Conservation (phyloP, 1,140 invertebrate genomes). For the Caenorhabditis elegans region DNA sequence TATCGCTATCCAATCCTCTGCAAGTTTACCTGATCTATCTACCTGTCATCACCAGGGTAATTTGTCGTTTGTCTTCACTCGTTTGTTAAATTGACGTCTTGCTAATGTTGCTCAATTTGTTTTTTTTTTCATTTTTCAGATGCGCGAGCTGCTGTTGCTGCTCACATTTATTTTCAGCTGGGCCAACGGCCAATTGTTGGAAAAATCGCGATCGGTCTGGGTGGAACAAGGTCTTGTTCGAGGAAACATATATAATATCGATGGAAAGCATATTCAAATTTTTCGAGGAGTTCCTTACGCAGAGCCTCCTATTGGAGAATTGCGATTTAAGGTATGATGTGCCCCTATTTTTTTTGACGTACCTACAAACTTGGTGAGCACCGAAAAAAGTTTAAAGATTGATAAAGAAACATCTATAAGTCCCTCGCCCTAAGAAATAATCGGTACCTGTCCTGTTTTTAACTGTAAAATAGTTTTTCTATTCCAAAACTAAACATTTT, state of each 20-base stretch:
- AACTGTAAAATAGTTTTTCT: no score
- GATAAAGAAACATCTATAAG: no score
- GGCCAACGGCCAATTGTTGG: constrained; percentile 43
- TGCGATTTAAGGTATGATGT: constrained; percentile 45
- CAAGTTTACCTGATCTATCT: not conserved
- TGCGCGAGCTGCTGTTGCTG: not conserved
- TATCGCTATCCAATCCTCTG: not conserved
- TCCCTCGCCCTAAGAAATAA: no score
- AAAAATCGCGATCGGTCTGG: constrained; percentile 64
- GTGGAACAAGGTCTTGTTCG: constrained; percentile 63
- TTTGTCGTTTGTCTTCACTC: not conserved
- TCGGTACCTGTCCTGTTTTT: no score
- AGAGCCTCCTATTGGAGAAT: constrained; percentile 56
- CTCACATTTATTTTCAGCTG: not conserved
- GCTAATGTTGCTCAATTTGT: not conserved
- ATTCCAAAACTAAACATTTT: no score
- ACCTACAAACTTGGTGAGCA: no score
- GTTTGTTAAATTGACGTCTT: not conserved
- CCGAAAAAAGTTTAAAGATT: no score
- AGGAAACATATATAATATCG: constrained; percentile 65
- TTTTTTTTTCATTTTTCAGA: not conserved
- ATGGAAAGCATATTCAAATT: constrained; percentile 61
- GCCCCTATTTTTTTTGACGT: no score
- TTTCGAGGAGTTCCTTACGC: constrained; percentile 64
- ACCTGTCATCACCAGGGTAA: not conserved